A percentile compares a stretch with the other conserved stretches of the same genome.
phyloP scores from a whole-genome alignment of 2,797 vertebrate species.

The Lophotriccus pileatus region DNA sequence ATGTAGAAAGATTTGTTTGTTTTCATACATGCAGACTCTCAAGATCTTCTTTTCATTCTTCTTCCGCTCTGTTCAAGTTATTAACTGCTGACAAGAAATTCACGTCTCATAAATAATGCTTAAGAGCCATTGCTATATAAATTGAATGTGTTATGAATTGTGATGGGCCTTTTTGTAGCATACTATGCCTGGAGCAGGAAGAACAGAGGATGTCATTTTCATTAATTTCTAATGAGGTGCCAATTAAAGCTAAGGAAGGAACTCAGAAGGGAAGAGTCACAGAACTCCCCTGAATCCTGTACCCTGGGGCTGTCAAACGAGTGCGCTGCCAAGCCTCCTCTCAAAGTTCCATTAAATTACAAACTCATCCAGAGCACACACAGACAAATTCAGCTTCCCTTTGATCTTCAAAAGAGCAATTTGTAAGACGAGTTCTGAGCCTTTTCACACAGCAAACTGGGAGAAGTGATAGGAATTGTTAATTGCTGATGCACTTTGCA shows the following conservation, averaged over 20 bases:
- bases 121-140: constrained; percentile 79
- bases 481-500: constrained; percentile 72
- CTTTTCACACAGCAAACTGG: constrained; percentile 67
- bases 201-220: constrained; percentile 84
- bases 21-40: constrained; percentile 16
- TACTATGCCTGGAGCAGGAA: constrained; percentile 77
- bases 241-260: constrained; percentile 81
- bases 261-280: constrained; percentile 76
- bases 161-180: constrained; percentile 80
- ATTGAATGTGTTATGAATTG: constrained; percentile 82
- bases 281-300: constrained; percentile 73
- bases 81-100: constrained; percentile 82
- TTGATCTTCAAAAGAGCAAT: constrained; percentile 86
- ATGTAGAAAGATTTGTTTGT: constrained; percentile 46
- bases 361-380: constrained; percentile 72
- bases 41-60: constrained; percentile 51
- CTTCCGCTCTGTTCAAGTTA: constrained; percentile 70
- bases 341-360: constrained; percentile 80
- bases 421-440: constrained; percentile 80
- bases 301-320: constrained; percentile 73
- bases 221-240: constrained; percentile 87
- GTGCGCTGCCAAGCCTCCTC: constrained; percentile 62
- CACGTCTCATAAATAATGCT: constrained; percentile 84
- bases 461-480: constrained; percentile 78
- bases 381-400: constrained; percentile 75